Base-by-base conservation (phyloP, 2,888 invertebrate species). In the Microctonus aethiopoides region DNA sequence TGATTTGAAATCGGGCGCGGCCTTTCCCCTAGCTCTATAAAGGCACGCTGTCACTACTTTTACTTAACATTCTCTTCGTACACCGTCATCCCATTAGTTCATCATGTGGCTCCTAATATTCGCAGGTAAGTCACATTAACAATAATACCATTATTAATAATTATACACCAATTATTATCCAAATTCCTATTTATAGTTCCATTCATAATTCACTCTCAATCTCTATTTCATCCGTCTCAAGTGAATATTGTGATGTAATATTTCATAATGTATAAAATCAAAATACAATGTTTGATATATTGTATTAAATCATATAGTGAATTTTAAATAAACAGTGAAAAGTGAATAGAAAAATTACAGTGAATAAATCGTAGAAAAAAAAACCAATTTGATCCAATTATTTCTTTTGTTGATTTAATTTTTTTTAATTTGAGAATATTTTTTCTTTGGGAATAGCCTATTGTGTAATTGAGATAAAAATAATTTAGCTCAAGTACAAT, bases 1-100 rank as follows among this genome's bases (percentile, higher is more conserved):
- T 83, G 81, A 76, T 70, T 74, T 66, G 75, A 74, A 73, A 74
- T 76, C 84, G 82, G 83, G 81, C 82, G 82, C 81, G 81, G 85
- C 85, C 85, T 84, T 85, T 85, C 84, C 84, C 84, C 78, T 80
- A 76, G 81, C 82, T 84, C 83, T 85, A 85, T 85, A 85, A 85
- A 84, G 83, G 82, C 80, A 81, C 81, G 81, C 79, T 77, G 78
- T 80, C 77, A 78, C 78, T 78, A 82, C 80, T 79, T 80, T 78
- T 73, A 79, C 76, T 75, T 80, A 82, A 83, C 85, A 85, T 84
- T 84, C 85, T 79, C 83, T 83, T 82, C 75, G 74, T 81, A 80
- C 78, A 80, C 75, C 80, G 79, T 83, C 79, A 80, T 81, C 80
- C 76, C 70, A 82, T 83, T 83, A 81, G 75, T 81, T 81, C 84